Evolutionary conservation across 2,113 vertebrate species (phyloP), one percentile per base, ranked within the genome.

Genomic region (Nipponia nippon): DNA sequence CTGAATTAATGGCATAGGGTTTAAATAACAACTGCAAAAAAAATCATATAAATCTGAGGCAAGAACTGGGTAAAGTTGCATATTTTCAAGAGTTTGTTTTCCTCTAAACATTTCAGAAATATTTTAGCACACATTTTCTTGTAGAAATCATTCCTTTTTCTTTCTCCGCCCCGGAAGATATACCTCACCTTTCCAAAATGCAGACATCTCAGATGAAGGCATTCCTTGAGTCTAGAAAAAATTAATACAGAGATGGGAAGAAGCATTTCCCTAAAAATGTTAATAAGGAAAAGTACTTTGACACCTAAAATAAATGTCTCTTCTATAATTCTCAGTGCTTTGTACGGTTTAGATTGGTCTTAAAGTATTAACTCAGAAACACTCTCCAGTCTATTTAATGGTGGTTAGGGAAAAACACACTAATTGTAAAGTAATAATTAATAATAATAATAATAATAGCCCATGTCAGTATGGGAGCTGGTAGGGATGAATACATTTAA

Each of bases 401-500:
- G 27, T 95, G 59, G 38, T 89, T 87, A 87, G 56, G 69, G 90
- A 93, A 82, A 47, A 90, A 86, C 55, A 83, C 5, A 52, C 72
- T 92, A 92, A 95, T 92, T 97, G 29, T 84, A 81, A 95, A 93
- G 61, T 80, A 66, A 23, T 65, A 90, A 36, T 53, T 65, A 90
- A 36, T 53, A 56, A 56, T 32, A 55, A 55, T 61, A 95, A 79
- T 36, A 90, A 79, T 84, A 95, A 71, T 87, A 82, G 56, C 17
- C 52, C 30, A 69, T 89, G 76, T 65, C 90, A 89, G 55, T 93
- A 83, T 89, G 69, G 76, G 67, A 89, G 80, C 83, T 96, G 52
- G 83, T 97, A 92, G 61, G 84, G 76, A 92, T 86, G 67, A 90
- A 85, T 86, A 73, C 58, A 80, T 88, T 96, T 91, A 96, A 89